These are phyloP conservation scores for Sigmodon hispidus DNA, from an alignment of 2,113 vertebrate genomes.

Conservation along the genomic window DNA sequence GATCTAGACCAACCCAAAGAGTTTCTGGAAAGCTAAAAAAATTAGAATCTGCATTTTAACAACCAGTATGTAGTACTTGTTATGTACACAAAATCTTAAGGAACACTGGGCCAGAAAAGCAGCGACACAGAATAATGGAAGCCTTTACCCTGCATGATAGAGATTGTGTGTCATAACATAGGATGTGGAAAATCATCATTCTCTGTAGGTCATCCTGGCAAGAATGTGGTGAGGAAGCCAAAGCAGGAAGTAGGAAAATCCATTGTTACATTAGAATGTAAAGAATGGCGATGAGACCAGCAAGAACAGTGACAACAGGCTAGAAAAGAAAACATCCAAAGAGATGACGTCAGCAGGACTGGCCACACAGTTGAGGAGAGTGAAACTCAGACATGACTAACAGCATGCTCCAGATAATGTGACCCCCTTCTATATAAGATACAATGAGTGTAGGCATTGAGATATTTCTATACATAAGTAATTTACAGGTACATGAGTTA, in stretches of 20 bases:
- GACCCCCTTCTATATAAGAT: background rate
- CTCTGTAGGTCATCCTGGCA: background rate
- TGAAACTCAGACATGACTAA: background rate
- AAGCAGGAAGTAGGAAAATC: background rate
- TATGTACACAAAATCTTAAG: background rate
- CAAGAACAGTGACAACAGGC: background rate
- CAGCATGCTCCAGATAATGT: background rate
- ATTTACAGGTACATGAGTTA: background rate
- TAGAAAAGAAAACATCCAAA: background rate
- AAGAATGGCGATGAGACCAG: background rate
- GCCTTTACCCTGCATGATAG: background rate
- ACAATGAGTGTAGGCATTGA: background rate
- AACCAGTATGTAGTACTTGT: background rate
- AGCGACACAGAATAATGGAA: background rate
- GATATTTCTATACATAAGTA: background rate
- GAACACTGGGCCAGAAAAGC: background rate
- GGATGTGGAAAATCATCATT: background rate
- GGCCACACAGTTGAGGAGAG: background rate
- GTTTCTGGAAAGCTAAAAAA: background rate
- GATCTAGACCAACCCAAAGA: background rate
- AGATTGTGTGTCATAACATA: background rate
- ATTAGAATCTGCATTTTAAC: background rate
- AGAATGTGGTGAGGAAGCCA: background rate
- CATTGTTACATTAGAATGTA: background rate
- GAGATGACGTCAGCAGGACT: background rate